Base-by-base conservation (phyloP, 2,797 vertebrate species). In the Leptatherina wallacei region DNA sequence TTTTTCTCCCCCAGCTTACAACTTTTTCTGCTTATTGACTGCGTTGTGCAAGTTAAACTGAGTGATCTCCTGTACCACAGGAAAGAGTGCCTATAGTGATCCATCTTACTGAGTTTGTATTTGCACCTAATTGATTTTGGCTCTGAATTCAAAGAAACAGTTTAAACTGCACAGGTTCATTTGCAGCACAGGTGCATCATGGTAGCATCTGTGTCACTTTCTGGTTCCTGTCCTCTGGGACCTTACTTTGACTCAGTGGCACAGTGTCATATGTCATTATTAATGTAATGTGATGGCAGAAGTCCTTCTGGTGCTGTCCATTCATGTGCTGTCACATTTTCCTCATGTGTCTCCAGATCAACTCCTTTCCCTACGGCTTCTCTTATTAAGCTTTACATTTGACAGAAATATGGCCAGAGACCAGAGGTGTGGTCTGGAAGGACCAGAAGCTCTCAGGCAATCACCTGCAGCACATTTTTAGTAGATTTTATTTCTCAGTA, bases 311-410 rank as follows among this genome's bases (percentile, higher is more conserved):
- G 77, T 83, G 58, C 64, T 80, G 82, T 78, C 80, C 75, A 67
- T 68, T 81, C 61, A 75, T 33, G 61, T 78, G 70, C 68, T 82
- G 80, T 86, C 83, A 85, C 64, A 75, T 63, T 83, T 55, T 80
- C 75, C 81, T 72, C 40, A 85, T 83, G 82, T 60, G 32, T 77
- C 63, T 77, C 85, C 64, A 75, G 69, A 89, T 84, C 70, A 60
- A 12, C 56, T 59, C 56, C 35, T 75, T 65, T 79, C 73, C 82
- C 71, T 72, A 78, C 47, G 82, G 86, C 69, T 75, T 80, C 69
- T 78, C 40, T 74, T 82, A 79, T 75, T 64, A 78, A 69, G 60
- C 77, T 81, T 69, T 67, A 61, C 69, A 58, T 55, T 51, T 80
- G 47, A 81, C 75, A 72, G 71, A 83, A 84, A 57, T 47, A 73